Evolutionary conservation across 2,888 invertebrate species (phyloP).

Genomic region (Plemyria rubiginata): DNA sequence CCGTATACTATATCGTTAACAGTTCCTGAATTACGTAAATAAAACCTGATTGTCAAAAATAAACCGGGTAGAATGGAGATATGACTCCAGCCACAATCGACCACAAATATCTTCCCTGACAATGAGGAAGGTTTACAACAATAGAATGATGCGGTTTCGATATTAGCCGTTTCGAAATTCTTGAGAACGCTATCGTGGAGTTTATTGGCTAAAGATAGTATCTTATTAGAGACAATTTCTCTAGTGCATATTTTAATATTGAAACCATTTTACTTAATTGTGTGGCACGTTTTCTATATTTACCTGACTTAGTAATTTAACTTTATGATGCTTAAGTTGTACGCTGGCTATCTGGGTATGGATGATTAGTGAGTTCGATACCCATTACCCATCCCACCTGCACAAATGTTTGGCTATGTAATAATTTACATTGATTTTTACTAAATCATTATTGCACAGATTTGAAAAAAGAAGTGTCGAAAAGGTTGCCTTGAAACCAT

Average conservation of each 20-base stretch:
- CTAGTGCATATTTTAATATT: neutral
- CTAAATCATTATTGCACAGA: too few species aligned
- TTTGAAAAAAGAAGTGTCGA: too few species aligned
- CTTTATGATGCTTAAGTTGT: neutral
- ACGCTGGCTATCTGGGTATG: too few species aligned
- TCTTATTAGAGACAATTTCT: neutral
- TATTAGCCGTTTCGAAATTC: slow-evolving; percentile 30
- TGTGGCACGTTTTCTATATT: too few species aligned
- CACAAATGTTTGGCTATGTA: too few species aligned
- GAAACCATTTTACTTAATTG: neutral
- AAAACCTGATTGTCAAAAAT: slow-evolving; percentile 7
- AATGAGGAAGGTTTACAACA: slow-evolving; percentile 20
- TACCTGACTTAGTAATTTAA: neutral
- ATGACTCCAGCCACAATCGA: slow-evolving; percentile 18
- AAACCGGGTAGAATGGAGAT: slow-evolving; percentile 5
- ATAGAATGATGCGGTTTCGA: slow-evolving; percentile 27
- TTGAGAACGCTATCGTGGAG: slow-evolving; percentile 25
- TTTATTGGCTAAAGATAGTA: slow-evolving; percentile 15
- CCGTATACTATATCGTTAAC: too few species aligned
- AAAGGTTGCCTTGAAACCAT: too few species aligned
- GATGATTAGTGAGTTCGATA: too few species aligned
- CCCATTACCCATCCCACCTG: too few species aligned
- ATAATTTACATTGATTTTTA: too few species aligned
- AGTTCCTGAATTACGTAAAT: slow-evolving; percentile 9
- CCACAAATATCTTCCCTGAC: slow-evolving; percentile 28